These are phyloP conservation scores for Rhyacichthys aspro DNA, from an alignment of 2,797 vertebrate genomes.

Conservation along the genomic window DNA sequence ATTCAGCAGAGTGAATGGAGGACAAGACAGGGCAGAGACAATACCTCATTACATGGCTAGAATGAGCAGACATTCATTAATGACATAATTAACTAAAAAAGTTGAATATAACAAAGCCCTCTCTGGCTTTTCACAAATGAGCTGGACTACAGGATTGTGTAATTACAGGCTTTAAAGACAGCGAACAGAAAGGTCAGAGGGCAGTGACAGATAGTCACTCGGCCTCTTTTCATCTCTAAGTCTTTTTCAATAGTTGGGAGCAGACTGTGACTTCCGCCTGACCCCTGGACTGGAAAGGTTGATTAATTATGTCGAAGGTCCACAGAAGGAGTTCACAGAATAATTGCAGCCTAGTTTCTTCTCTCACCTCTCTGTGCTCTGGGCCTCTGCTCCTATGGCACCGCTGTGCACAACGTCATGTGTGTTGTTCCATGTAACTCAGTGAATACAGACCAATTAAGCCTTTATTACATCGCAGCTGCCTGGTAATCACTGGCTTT, in stretches of 20 bases:
- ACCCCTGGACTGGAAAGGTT: constrained; percentile 43
- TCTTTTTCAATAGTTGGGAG: no score
- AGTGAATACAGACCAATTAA: constrained; percentile 52
- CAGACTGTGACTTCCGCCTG: no score
- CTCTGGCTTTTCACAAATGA: constrained; percentile 21
- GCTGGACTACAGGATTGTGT: constrained; percentile 2
- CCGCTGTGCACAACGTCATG: constrained; percentile 32
- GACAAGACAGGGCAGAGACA: no score
- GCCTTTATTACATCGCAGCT: constrained; percentile 47
- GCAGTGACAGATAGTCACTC: constrained; percentile 28
- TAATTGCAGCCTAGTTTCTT: constrained; percentile 42
- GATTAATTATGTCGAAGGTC: constrained; percentile 53
- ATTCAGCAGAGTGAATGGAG: no score
- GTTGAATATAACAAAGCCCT: constrained; percentile 39
- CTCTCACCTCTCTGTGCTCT: constrained; percentile 30
- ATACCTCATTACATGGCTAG: no score
- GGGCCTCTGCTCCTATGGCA: constrained; percentile 36
- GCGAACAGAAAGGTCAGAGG: constrained; percentile 21
- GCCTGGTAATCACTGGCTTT: constrained; percentile 51
- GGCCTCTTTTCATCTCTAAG: constrained; percentile 45
- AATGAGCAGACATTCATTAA: constrained; percentile 1
- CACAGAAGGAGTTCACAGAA: constrained; percentile 17
- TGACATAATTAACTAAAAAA: constrained; percentile 30
- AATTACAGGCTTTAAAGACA: constrained; percentile 44
- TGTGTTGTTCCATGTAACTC: constrained; percentile 20